Evolutionary conservation across 1,140 invertebrate genomes (phyloP).

Genomic region (Brachystomella parvula): DNA sequence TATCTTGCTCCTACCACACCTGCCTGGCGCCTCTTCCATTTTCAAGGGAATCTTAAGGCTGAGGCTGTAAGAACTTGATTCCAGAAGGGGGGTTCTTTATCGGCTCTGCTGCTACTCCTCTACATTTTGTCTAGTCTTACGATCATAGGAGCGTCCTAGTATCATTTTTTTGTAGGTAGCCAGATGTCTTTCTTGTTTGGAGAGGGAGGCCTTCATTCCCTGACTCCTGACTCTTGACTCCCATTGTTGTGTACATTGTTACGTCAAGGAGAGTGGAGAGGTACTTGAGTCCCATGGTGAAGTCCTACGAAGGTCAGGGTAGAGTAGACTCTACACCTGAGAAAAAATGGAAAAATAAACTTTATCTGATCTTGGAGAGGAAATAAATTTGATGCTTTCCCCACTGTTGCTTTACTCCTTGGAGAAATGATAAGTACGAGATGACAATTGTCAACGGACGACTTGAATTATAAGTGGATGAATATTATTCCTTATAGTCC

Average conservation of each 20-base stretch:
- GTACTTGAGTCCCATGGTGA: slow-evolving; percentile 4
- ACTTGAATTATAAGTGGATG: too few relatives aligned
- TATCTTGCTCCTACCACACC: background rate
- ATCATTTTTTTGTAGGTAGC: too few relatives aligned
- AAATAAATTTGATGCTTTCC: background rate
- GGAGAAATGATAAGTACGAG: background rate
- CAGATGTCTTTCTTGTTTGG: too few relatives aligned
- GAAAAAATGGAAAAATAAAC: background rate
- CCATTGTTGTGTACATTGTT: too few relatives aligned
- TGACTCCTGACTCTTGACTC: too few relatives aligned
- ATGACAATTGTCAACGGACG: slow-evolving; percentile 3
- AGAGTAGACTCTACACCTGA: background rate
- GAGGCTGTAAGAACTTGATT: too few relatives aligned
- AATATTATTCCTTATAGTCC: too few relatives aligned
- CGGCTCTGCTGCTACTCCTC: too few relatives aligned
- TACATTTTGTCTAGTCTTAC: too few relatives aligned
- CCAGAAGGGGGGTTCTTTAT: too few relatives aligned
- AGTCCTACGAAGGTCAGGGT: background rate
- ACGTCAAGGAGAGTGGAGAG: background rate
- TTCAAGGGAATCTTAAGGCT: background rate
- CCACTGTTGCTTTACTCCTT: background rate
- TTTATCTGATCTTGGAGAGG: background rate
- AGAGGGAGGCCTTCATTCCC: too few relatives aligned
- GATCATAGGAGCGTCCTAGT: too few relatives aligned
- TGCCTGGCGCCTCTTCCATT: slow-evolving; percentile 5